phyloP scores from a whole-genome alignment of 2,888 invertebrate species.

The Abrostola triplasia region DNA sequence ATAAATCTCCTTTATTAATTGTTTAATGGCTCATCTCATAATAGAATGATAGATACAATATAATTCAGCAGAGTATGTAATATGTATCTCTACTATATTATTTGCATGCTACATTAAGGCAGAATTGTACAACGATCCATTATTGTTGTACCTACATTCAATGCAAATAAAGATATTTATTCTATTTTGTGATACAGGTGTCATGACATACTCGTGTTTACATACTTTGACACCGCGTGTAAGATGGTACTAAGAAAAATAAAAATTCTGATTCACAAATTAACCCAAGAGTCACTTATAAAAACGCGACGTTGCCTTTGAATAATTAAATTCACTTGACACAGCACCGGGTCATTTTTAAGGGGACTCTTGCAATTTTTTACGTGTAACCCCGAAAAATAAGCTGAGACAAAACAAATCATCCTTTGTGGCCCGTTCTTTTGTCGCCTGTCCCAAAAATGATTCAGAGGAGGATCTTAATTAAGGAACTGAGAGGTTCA shows the following conservation, averaged over 20 bases:
- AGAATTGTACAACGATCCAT: too few relatives aligned
- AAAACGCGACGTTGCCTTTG: slow-evolving; percentile 37
- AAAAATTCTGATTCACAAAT: slow-evolving; percentile 29
- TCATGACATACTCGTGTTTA: too few relatives aligned
- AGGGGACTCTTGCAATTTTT: slow-evolving; percentile 47
- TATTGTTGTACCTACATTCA: too few relatives aligned
- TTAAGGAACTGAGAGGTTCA: slow-evolving; percentile 59
- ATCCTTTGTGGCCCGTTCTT: slow-evolving; percentile 61
- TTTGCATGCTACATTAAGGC: too few relatives aligned
- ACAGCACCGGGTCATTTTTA: slow-evolving; percentile 52
- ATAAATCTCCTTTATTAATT: too few relatives aligned
- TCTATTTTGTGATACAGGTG: too few relatives aligned
- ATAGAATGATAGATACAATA: neutral
- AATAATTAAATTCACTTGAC: slow-evolving; percentile 69
- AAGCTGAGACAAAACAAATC: slow-evolving; percentile 65
- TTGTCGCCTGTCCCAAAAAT: slow-evolving; percentile 62
- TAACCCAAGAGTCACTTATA: slow-evolving; percentile 36
- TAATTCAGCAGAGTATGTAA: neutral
- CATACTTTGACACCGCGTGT: neutral
- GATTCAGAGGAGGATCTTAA: slow-evolving; percentile 62
- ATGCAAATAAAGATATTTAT: too few relatives aligned
- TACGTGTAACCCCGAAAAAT: slow-evolving; percentile 49
- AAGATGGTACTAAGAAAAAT: slow-evolving; percentile 19
- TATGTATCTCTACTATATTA: too few relatives aligned
- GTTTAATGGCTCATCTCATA: too few relatives aligned